Percentiles rank a stretch among this genome's conserved stretches.
These are phyloP conservation scores for Meganola albula DNA, from an alignment of 2,888 invertebrate genomes.

Conservation along the genomic window DNA sequence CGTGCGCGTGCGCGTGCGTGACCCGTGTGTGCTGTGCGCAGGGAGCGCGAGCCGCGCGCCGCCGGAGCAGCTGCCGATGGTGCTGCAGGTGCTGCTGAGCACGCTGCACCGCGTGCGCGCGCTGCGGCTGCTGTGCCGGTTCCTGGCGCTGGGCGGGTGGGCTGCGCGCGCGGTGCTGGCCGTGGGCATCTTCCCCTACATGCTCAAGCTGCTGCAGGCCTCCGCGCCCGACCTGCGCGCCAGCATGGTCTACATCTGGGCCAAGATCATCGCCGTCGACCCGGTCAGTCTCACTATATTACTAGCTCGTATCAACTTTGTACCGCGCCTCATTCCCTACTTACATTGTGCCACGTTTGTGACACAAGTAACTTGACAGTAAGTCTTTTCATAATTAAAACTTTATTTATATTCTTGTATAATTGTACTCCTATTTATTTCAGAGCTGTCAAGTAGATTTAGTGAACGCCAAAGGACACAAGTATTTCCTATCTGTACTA, in stretches of 20 bases:
- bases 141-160: slow-evolving; percentile 91
- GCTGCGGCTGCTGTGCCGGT: slow-evolving; percentile 93
- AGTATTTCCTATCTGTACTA: slow-evolving; percentile 94
- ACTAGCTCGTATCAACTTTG: too few relatives aligned
- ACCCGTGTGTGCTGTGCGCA: slow-evolving; percentile 8
- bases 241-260: slow-evolving; percentile 98
- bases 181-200: slow-evolving; percentile 99
- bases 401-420: too few relatives aligned
- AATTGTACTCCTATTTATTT: not conserved
- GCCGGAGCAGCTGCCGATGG: slow-evolving; percentile 98
- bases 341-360: too few relatives aligned
- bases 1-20: not conserved
- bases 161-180: slow-evolving; percentile 97
- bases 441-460: slow-evolving; percentile 96
- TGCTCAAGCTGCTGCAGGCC: slow-evolving; percentile 96
- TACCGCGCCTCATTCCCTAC: too few relatives aligned
- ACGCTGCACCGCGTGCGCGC: slow-evolving; percentile 93
- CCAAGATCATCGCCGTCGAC: slow-evolving; percentile 98
- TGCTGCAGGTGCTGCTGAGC: slow-evolving; percentile 89
- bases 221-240: slow-evolving; percentile 94
- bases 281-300: too few relatives aligned
- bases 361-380: too few relatives aligned
- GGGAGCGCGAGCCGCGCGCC: slow-evolving; percentile 80
- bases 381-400: too few relatives aligned
- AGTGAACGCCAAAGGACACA: slow-evolving; percentile 95